Evolutionary conservation across 23 tunicate genomes (phyloP).

Genomic region (Aplidium turbinatum): DNA sequence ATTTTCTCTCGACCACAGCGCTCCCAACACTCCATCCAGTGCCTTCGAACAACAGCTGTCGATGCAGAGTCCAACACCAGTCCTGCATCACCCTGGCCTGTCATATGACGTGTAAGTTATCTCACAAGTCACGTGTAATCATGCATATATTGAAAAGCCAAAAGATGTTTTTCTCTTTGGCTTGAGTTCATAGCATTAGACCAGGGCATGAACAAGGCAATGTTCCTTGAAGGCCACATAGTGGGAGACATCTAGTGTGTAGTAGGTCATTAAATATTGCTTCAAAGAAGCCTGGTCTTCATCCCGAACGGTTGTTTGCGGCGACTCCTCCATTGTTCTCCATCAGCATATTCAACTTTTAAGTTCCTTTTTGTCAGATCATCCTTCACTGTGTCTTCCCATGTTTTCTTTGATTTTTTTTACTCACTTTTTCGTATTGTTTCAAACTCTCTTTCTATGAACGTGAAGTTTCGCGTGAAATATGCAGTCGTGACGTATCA

Average conservation of each 20-base stretch:
- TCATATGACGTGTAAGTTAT: constrained; percentile 82
- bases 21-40: constrained; percentile 86
- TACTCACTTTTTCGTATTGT: too few species aligned
- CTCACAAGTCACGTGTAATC: neutral
- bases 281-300: neutral
- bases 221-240: too few species aligned
- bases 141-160: too few species aligned
- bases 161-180: too few species aligned
- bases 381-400: neutral
- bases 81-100: constrained; percentile 40
- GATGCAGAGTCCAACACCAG: constrained; percentile 76
- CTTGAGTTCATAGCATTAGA: too few species aligned
- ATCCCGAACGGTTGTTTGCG: neutral
- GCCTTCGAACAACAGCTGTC: constrained; percentile 65
- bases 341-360: neutral
- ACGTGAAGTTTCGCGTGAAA: neutral
- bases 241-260: too few species aligned
- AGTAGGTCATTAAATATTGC: too few species aligned
- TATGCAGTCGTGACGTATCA: neutral
- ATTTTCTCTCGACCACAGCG: constrained; percentile 74
- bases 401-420: too few species aligned
- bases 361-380: too few species aligned
- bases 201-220: too few species aligned
- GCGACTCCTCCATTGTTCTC: neutral
- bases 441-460: neutral